These are phyloP conservation scores for Umimayanthus chanpuru DNA, from an alignment of 92 coral and sea anemone genomes.

Conservation along the genomic window DNA sequence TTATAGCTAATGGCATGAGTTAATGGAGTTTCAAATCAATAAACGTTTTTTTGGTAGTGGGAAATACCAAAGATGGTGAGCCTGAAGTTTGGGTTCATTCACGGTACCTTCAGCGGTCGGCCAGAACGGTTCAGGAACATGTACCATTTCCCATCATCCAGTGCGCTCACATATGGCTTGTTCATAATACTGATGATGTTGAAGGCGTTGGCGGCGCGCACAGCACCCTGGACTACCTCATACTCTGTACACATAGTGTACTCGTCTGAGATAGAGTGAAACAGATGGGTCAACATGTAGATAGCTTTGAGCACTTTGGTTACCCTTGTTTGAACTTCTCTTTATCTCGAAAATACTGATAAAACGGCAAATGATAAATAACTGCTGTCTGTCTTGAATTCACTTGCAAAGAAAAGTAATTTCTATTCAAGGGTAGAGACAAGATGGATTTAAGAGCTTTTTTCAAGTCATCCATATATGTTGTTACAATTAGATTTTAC, in stretches of 20 bases:
- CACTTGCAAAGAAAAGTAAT: no score
- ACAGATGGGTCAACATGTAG: not conserved
- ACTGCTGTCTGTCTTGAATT: no score
- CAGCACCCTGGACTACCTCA: not conserved
- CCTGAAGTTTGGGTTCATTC: not conserved
- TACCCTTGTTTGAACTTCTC: not conserved
- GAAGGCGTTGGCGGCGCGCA: slow-evolving; percentile 6
- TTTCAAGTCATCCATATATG: no score
- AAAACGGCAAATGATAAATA: not conserved
- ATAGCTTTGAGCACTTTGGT: not conserved
- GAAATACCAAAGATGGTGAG: not conserved
- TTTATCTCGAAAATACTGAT: not conserved
- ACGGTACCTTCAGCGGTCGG: slow-evolving; percentile 8
- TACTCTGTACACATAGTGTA: slow-evolving; percentile 22
- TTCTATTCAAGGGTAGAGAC: no score
- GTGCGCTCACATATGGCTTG: not conserved
- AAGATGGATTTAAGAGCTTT: no score
- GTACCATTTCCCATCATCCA: slow-evolving; percentile 6
- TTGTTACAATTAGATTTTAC: not conserved
- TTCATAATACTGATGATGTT: not conserved
- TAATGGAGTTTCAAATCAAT: no score
- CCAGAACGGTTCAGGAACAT: slow-evolving; percentile 2
- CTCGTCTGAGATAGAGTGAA: slow-evolving; percentile 1
- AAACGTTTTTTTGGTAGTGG: not conserved
- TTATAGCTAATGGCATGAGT: no score